Conservation (phyloP, 2,113 vertebrate species). For the Hyperoodon ampullatus region DNA sequence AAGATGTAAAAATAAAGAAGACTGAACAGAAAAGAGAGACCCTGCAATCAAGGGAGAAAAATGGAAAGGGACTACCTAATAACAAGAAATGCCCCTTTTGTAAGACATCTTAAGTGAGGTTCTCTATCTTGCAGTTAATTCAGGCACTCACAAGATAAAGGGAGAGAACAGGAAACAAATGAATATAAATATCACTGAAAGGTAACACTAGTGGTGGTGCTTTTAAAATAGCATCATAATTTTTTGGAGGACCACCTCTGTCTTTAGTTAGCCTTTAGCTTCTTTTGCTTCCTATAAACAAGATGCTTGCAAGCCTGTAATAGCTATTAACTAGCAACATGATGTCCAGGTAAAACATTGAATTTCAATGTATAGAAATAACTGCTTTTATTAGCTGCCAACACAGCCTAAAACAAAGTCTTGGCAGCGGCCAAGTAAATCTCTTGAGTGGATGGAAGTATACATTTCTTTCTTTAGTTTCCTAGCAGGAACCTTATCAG, state of each 20-base stretch:
- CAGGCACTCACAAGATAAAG: background rate
- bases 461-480: background rate
- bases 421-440: background rate
- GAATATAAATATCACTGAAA: background rate
- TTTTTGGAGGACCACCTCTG: background rate
- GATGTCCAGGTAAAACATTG: background rate
- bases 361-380: conserved; percentile 13
- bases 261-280: background rate
- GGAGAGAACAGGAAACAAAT: background rate
- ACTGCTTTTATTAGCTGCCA: background rate
- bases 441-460: background rate
- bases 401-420: background rate
- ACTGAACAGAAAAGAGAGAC: background rate
- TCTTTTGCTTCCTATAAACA: background rate
- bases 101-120: background rate
- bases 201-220: background rate
- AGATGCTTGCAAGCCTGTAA: background rate
- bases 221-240: background rate
- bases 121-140: background rate
- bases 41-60: background rate
- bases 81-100: background rate
- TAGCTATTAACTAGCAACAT: background rate
- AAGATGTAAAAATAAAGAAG: background rate
- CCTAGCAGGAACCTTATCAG: background rate
- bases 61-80: background rate